Evolutionary conservation across 35 echinoderm and acorn worm genomes (phyloP), one percentile per base, ranked within the genome.

Genomic region (Diadema setosum): DNA sequence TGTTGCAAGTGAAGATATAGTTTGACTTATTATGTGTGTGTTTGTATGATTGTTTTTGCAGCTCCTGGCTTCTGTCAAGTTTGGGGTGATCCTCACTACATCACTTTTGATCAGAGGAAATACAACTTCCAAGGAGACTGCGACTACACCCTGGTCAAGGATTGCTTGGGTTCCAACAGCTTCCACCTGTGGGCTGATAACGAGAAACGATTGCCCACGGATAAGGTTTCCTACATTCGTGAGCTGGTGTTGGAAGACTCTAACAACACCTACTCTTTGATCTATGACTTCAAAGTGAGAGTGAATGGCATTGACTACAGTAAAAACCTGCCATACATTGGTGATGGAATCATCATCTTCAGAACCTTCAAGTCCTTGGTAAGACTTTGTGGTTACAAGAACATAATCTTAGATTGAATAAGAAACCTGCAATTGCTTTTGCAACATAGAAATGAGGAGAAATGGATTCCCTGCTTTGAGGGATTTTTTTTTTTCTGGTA

Each of bases 51-150:
- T n/a, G 9, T 70, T 8, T 70, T 11, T 45, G 7, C 34, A 95
- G 93, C 60, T 40, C 74, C 88, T 29, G 83, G 88, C 5, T 50
- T 73, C 12, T 95, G 94, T 52, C 74, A 59, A 31, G 60, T 87
- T 6, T 96, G 94, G 94, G 90, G 90, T 65, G 94, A 96, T 36
- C 94, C 94, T 1, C 94, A 96, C 58, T 92, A 92, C 48, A 26
- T 91, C 3, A 91, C 93, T 44, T 94, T 94, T 56, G 88, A 91
- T 41, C 27, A 82, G 2, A 40, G 31, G 5, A 91, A 87, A 42
- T 95, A 75, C 37, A 60, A 95, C 84, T 95, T 95, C 89, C 93
- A 95, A 74, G 94, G 94, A 21, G 89, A 88, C 23, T 92, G 90
- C 23, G 85, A 92, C 9, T 96, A 96, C 94, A 91, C 84, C 0